A percentile compares a stretch with the other conserved stretches of the same genome.
phyloP scores from a whole-genome alignment of 1,140 invertebrate species.

The Metopolophium dirhodum region DNA sequence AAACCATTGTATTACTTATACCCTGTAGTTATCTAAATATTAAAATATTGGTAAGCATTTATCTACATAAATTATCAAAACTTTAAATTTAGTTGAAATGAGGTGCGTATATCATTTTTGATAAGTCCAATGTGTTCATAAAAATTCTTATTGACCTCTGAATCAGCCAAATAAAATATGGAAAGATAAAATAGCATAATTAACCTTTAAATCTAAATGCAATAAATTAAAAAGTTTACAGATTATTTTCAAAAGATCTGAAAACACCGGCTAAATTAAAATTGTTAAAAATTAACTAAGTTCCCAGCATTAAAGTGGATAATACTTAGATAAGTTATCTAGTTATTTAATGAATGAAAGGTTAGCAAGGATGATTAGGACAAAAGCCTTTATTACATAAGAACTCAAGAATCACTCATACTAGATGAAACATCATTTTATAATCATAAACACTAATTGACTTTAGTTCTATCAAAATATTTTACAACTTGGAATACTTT shows the following conservation, averaged over 20 bases:
- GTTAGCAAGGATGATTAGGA: neutral
- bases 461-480: neutral
- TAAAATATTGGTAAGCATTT: no score
- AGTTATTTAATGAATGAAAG: neutral
- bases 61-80: no score
- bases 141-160: neutral
- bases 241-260: neutral
- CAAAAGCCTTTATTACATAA: neutral
- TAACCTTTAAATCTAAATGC: neutral
- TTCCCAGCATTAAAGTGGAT: neutral
- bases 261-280: neutral
- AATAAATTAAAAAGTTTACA: neutral
- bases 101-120: neutral
- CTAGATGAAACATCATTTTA: neutral
- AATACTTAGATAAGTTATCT: neutral
- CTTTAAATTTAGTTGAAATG: neutral
- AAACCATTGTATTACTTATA: no score
- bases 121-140: neutral
- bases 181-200: neutral
- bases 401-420: neutral
- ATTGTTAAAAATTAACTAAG: neutral
- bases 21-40: no score
- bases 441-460: neutral
- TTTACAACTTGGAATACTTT: neutral
- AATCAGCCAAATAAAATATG: neutral